A percentile compares a stretch with the other conserved stretches of the same genome.
Evolutionary conservation across 2,113 vertebrate species (phyloP).

Genomic region (Jacana jacana): DNA sequence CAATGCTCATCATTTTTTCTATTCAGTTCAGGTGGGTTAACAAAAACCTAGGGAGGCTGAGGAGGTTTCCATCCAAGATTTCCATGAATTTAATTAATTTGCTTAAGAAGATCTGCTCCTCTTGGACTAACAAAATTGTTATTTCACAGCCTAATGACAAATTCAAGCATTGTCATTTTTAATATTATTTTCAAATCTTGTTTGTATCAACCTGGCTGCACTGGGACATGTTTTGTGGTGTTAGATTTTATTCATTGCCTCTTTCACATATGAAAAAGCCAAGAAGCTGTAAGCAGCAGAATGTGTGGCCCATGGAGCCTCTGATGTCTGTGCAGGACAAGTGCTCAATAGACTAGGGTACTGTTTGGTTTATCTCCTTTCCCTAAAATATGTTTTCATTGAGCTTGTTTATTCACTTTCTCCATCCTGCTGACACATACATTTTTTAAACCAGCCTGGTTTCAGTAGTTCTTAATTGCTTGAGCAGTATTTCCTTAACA

Average conservation of each 20-base stretch:
- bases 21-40: neutral
- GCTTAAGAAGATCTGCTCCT: neutral
- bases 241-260: neutral
- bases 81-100: neutral
- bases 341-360: neutral
- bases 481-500: neutral
- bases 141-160: neutral
- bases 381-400: neutral
- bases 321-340: neutral
- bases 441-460: neutral
- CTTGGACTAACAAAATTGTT: neutral
- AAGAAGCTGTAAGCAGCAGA: neutral
- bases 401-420: neutral
- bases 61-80: slow-evolving; percentile 2
- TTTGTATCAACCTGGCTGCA: neutral
- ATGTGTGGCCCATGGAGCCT: neutral
- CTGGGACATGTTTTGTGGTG: neutral
- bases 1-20: neutral
- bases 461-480: neutral
- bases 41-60: neutral
- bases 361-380: neutral
- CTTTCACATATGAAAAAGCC: neutral
- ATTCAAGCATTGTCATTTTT: neutral
- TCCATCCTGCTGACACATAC: neutral
- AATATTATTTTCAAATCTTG: neutral